These are phyloP conservation scores for Poicephalus gulielmi DNA, from an alignment of 2,113 vertebrate species.

Conservation along the genomic window DNA sequence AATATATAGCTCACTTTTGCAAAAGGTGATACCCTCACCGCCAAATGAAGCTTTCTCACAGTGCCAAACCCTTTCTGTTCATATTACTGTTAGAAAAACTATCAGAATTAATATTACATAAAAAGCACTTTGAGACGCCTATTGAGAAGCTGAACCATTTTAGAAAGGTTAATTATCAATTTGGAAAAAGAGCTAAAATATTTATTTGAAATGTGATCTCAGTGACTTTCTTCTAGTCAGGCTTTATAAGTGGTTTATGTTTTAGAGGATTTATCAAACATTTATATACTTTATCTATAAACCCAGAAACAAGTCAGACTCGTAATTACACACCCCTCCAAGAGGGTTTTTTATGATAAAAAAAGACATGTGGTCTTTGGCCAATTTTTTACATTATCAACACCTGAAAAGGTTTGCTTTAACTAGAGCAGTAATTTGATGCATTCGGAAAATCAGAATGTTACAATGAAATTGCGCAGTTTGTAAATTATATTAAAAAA, in stretches of 20 bases:
- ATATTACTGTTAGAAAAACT: not conserved
- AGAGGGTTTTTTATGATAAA: not conserved
- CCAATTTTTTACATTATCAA: conserved; percentile 30
- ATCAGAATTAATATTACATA: not conserved
- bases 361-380: not conserved
- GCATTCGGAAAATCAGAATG: conserved; percentile 36
- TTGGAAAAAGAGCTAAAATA: conserved; percentile 29
- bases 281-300: conserved; percentile 27
- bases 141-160: conserved; percentile 17
- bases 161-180: conserved; percentile 28
- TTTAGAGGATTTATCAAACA: conserved; percentile 40
- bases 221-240: conserved; percentile 1
- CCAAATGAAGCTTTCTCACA: conserved; percentile 42
- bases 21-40: conserved; percentile 12
- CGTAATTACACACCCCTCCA: not conserved
- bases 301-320: conserved; percentile 16
- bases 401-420: not conserved
- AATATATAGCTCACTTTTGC: conserved; percentile 35
- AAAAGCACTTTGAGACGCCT: conserved; percentile 11
- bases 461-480: not conserved
- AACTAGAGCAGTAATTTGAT: conserved; percentile 12
- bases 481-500: not conserved
- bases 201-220: conserved; percentile 44
- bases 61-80: conserved; percentile 21
- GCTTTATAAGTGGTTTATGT: not conserved